Evolutionary conservation across 1,140 invertebrate genomes (phyloP).

Genomic region (Leucophenga varia): DNA sequence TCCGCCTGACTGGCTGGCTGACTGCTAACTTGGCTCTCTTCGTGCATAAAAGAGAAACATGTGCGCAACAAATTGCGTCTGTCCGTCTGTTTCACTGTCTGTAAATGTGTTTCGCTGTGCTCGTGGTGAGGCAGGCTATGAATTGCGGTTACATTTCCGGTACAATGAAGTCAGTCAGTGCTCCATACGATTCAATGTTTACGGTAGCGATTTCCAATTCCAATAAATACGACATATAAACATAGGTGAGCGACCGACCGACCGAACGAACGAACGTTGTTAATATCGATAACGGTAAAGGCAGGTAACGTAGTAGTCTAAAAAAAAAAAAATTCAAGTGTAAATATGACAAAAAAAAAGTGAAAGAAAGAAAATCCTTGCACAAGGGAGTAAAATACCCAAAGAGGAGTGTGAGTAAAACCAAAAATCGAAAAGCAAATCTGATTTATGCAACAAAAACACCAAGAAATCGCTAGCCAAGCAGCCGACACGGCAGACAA

Average conservation of each 20-base stretch:
- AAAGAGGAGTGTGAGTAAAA: conserved; percentile 12
- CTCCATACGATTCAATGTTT: no score
- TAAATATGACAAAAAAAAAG: neutral
- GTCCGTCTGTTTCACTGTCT: no score
- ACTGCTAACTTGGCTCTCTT: neutral
- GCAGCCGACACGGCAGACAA: neutral
- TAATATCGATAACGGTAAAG: conserved; percentile 14
- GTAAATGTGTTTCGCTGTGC: no score
- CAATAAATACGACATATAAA: no score
- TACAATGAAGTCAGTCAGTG: no score
- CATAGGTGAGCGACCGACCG: conserved; percentile 3
- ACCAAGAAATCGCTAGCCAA: neutral
- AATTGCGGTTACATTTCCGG: conserved; percentile 53
- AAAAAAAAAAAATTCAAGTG: conserved; percentile 10
- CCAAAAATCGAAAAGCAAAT: conserved; percentile 20
- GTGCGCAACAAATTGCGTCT: conserved; percentile 53
- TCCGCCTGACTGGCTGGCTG: conserved; percentile 5
- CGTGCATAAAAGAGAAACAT: no score
- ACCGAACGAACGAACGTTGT: no score
- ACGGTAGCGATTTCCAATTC: no score
- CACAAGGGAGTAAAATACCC: conserved; percentile 23
- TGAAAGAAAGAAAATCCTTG: neutral
- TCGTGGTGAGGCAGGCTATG: no score
- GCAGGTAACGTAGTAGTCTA: conserved; percentile 14
- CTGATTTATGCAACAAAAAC: conserved; percentile 30